These are phyloP conservation scores for Mandrillus leucophaeus DNA, from an alignment of 2,113 vertebrate species.

Conservation along the genomic window DNA sequence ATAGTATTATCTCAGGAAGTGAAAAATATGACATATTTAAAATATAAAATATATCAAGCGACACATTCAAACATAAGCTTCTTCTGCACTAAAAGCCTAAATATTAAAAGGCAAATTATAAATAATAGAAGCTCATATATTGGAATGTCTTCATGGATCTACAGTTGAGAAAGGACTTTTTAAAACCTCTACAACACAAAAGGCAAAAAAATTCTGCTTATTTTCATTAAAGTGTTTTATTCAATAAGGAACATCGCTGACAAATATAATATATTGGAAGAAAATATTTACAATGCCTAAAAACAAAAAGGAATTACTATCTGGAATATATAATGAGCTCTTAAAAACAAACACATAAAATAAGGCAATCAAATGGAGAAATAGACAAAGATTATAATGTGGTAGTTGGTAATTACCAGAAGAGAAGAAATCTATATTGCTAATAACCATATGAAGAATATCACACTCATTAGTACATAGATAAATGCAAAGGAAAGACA, in stretches of 20 bases:
- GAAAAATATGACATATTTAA: neutral
- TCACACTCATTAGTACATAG: neutral
- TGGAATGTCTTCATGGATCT: neutral
- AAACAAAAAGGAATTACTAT: neutral
- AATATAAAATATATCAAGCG: neutral
- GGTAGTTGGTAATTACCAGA: neutral
- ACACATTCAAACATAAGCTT: neutral
- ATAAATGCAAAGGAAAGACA: neutral
- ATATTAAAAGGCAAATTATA: neutral
- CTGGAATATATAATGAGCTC: neutral
- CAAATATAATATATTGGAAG: neutral
- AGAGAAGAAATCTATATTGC: neutral
- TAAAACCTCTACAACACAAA: neutral
- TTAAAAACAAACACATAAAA: neutral
- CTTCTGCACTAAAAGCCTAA: neutral
- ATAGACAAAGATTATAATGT: neutral
- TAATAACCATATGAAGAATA: neutral
- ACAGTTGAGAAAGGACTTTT: neutral
- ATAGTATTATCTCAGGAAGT: neutral
- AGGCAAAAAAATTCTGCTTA: neutral
- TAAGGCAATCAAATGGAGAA: neutral
- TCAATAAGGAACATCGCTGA: neutral
- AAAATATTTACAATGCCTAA: neutral
- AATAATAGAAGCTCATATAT: neutral
- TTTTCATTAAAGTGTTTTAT: neutral